Base-by-base conservation (phyloP, 2,113 vertebrate species). In the Steatornis caripensis region DNA sequence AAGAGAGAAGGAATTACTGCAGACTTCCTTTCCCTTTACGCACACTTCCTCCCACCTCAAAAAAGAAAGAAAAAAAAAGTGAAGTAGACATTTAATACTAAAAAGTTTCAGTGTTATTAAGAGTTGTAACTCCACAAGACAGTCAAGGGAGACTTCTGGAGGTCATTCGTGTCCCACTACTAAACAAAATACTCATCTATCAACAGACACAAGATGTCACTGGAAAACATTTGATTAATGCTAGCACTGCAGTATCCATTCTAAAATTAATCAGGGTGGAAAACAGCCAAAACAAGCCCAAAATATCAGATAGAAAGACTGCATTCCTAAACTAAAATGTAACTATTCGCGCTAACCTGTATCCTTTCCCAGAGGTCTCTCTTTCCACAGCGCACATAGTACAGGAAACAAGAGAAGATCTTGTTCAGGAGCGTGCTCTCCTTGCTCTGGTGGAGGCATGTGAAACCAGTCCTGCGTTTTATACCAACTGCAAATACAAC, bases 311-410 rank as follows among this genome's bases (percentile, higher is more conserved):
- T 9, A 78, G 83, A 87, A 75, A 69, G 61, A 22, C 34, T 68
- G 66, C 90, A 94, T 90, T 94, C 78, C 94, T 64, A 4, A 45
- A 53, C 2, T 1, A 2, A 46, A 64, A 18, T 54, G 72, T 48
- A 81, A 82, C 14, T 12, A 2, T 18, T 87, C 0, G 1, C 84
- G 91, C 96, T 65, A 46, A 97, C 95, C 95, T 97, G 95, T 95
- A 93, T 36, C 94, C 96, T 19, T 84, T 97, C 22, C 69, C 96
- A 48, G 94, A 6, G 0, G 45, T 22, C 10, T 96, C 96, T 71
- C 95, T 95, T 0, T 93, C 92, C 69, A 76, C 41, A 43, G 96
- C 88, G 45, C 94, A 96, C 96, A 95, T 92, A 45, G 77, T 7
- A 20, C 32, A 65, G 83, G 72, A 39, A 51, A 53, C 70, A 23